Conservation (phyloP, 2,113 vertebrate genomes). For the Paramisgurnus dabryanus region DNA sequence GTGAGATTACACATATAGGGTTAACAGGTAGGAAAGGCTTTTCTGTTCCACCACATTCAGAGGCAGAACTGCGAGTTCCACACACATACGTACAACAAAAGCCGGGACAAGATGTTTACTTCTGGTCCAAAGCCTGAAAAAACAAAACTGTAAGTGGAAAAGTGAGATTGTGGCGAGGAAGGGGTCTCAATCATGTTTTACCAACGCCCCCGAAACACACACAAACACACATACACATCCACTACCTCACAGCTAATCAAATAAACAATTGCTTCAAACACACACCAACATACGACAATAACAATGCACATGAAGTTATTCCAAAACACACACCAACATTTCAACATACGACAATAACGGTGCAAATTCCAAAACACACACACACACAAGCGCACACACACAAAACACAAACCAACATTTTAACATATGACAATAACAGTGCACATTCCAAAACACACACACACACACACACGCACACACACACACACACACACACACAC, state of each 20-base stretch:
- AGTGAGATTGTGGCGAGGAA: slow-evolving; percentile 53
- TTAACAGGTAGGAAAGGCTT: slow-evolving; percentile 31
- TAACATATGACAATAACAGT: too few species aligned
- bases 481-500: slow-evolving; percentile 4
- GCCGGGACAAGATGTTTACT: slow-evolving; percentile 77
- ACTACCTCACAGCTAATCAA: slow-evolving; percentile 1
- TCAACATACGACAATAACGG: not conserved
- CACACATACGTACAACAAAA: slow-evolving; percentile 69
- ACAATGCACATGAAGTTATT: not conserved
- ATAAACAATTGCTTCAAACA: slow-evolving; percentile 5
- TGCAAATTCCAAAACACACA: not conserved
- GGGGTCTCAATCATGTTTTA: slow-evolving; percentile 63
- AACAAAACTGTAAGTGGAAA: slow-evolving; percentile 72
- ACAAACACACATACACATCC: not conserved
- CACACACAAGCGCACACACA: not conserved
- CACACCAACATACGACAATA: not conserved
- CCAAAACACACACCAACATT: not conserved
- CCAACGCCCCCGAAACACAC: not conserved
- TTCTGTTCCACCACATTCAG: not conserved
- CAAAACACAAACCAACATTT: too few species aligned
- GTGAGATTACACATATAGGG: slow-evolving; percentile 56
- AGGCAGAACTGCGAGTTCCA: not conserved
- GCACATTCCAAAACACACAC: not conserved
- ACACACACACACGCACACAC: not conserved
- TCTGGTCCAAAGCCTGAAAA: slow-evolving; percentile 75